Base-by-base conservation (phyloP, 1,140 invertebrate species). In the Watersipora subatra region DNA sequence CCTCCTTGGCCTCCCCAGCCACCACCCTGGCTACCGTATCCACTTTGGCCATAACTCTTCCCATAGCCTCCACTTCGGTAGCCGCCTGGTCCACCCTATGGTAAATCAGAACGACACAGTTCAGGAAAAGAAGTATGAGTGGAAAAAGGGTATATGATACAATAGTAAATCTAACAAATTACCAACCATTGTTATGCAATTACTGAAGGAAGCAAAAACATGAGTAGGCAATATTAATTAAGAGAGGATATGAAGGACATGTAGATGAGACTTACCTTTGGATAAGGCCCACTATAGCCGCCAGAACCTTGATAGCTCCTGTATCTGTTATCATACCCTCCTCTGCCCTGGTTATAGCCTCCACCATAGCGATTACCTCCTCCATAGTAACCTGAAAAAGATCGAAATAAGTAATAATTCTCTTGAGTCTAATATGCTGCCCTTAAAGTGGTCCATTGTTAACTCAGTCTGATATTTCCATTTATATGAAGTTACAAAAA, bases 41-140 rank as follows among this genome's bases (percentile, higher is more conserved):
- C 59, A 24, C 69, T 55, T 30, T 69, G 67, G 59, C 72, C 58
- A 58, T 69, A 62, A 64, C 67, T 68, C 25, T 69, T 59, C 3
- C 64, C 61, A 17, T 66, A 26, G 15, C 65, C 62, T 28, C 66
- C 63, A 61, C 63, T 61, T 26, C 57, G 46, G 64, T 59, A 46
- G 17, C 66, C 57, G 57, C 56, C 26, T 30, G 28, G 61, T 55
- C 63, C 59, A 46, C 62, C 66, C 30, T 34, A 22, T 25, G 34
- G 58, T 57, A 67, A 64, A 57, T 64, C 64, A 25, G 57, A 62
- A 28, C 63, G 64, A 7, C 34, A 61, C 57, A 20, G 22, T 20
- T 61, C 17, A 58, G 26, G 24, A 19, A 29, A 27, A 57, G 34
- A 57, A 64, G 26, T 62, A 28, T 34, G 24, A 65, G 24, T 25